Conservation (phyloP, 2,888 invertebrate genomes). For the Cantharis flavilabris region DNA sequence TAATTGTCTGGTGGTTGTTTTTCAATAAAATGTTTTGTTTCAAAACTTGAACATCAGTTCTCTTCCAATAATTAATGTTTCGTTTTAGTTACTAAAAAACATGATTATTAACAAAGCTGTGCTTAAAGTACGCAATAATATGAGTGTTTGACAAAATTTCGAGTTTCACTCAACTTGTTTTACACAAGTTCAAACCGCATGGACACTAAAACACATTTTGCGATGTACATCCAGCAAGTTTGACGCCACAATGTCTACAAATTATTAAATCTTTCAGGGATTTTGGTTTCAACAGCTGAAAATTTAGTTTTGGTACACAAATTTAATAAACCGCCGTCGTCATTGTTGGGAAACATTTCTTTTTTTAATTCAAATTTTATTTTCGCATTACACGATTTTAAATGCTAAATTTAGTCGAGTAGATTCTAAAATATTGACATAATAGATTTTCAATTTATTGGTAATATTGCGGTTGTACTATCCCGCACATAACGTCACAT, state of each 20-base stretch:
- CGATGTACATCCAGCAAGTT: constrained; percentile 9
- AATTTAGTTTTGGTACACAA: background rate
- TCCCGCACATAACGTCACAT: constrained; percentile 20
- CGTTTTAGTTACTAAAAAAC: background rate
- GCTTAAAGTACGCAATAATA: background rate
- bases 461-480: background rate
- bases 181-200: constrained; percentile 6
- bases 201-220: constrained; percentile 10
- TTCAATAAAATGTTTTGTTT: no score
- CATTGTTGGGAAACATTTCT: background rate
- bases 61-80: no score
- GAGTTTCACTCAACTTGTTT: background rate
- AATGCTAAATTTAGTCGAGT: background rate
- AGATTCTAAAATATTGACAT: background rate
- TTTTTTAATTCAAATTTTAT: background rate
- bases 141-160: background rate
- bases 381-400: background rate
- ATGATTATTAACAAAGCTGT: background rate
- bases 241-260: constrained; percentile 14
- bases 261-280: constrained; percentile 9
- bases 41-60: no score
- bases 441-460: background rate
- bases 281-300: constrained; percentile 7
- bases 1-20: no score
- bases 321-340: background rate